Evolutionary conservation across 2,797 vertebrate species (phyloP), one percentile per base, ranked within the genome.

Genomic region (Alosa sapidissima): DNA sequence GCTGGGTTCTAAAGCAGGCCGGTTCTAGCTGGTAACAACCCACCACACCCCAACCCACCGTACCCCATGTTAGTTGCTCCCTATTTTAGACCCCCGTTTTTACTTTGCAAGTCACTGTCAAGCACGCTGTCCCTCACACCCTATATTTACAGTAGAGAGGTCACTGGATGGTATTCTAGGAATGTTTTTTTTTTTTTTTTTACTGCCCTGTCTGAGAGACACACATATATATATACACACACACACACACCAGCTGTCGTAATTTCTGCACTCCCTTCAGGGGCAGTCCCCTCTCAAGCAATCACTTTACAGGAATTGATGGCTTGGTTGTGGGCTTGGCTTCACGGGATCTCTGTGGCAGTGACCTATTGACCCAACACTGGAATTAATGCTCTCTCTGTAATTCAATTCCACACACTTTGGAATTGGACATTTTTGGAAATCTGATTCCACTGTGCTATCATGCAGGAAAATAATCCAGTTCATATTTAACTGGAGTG

Each of bases 21-120:
- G 84, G 92, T 92, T 93, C 52, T 0, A 89, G 83, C 93, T 89
- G 87, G 90, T 92, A 85, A 2, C 48, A 68, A 58, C 51, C 51
- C 9, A 54, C 41, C 14, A 11, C 41, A 52, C 28, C 28, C n/a
- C n/a, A n/a, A 7, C 58, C 54, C 24, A 45, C 82, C 82, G 41
- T 3, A 41, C 41, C 33, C 68, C 68, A 14, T 24, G 8, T 55
- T 7, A 55, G 54, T 55, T 19, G 3, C 54, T 19, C 54, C 54
- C 54, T 21, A 19, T 0, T 55, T 14, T 5, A 21, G 54, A 19
- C 10, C 24, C 28, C 14, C 33, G 62, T 36, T 68, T 68, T 33
- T 24, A 10, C 6, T 33, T 36, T 68, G 62, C 33, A 36, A 11
- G 58, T 62, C 58, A 24, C 62, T 68, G 62, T 68, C 81, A 68